Conservation (phyloP, 2,797 vertebrate genomes). For the Cuculus canorus region DNA sequence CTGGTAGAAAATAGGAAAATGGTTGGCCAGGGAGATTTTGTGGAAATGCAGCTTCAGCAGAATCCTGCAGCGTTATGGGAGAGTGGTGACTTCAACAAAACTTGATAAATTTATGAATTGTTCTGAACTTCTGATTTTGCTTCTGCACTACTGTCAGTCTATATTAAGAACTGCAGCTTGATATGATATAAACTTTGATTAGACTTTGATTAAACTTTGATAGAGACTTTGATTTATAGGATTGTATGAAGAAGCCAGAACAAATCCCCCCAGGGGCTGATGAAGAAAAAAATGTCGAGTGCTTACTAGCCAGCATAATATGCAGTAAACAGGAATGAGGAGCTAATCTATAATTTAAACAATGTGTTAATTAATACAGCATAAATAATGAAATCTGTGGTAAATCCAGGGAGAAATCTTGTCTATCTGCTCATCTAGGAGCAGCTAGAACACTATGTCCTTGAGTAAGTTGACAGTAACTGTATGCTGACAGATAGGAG, state of each 20-base stretch:
- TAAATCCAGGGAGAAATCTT: constrained; percentile 27
- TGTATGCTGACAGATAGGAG: not conserved
- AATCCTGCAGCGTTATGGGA: not conserved
- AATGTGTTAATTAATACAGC: constrained; percentile 35
- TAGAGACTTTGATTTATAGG: constrained; percentile 38
- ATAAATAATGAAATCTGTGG: constrained; percentile 38
- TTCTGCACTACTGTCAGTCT: not conserved
- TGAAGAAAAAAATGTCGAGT: not conserved
- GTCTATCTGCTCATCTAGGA: not conserved
- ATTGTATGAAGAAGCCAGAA: constrained; percentile 20
- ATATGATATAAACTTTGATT: constrained; percentile 21
- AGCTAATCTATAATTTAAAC: constrained; percentile 54
- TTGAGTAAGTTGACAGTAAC: not conserved
- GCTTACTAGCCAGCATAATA: not conserved
- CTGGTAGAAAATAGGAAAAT: not conserved
- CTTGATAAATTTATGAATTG: not conserved
- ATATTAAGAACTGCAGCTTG: not conserved
- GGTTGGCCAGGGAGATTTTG: not conserved
- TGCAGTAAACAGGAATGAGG: constrained; percentile 33
- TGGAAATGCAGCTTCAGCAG: not conserved
- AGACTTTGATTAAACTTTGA: constrained; percentile 57
- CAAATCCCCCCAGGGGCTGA: not conserved
- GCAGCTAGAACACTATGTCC: not conserved
- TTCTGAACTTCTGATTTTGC: constrained; percentile 19
- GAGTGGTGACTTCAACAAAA: not conserved